Evolutionary conservation across 23 tunicate species (phyloP).

Genomic region (Trididemnum nubilum): DNA sequence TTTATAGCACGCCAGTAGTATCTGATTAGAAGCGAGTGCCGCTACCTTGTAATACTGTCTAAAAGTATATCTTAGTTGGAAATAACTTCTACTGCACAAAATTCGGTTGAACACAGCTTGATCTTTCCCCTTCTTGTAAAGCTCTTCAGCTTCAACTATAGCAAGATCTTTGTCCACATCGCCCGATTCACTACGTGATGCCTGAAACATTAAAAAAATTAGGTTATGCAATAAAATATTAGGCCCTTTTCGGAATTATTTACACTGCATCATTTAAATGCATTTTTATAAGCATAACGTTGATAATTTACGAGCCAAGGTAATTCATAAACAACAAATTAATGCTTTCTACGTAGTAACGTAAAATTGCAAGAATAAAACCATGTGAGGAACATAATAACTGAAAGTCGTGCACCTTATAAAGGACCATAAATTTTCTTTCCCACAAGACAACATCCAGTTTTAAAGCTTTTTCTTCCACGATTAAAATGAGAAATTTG

Average conservation of each 20-base stretch:
- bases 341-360: too few species aligned
- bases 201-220: too few species aligned
- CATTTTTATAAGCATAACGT: too few species aligned
- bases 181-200: slow-evolving; percentile 46
- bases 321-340: too few species aligned
- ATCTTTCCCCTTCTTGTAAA: slow-evolving; percentile 91
- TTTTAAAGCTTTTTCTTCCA: background rate
- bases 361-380: too few species aligned
- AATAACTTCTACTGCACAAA: slow-evolving; percentile 61
- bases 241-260: too few species aligned
- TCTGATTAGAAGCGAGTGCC: too few species aligned
- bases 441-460: background rate
- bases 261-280: too few species aligned
- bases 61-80: slow-evolving; percentile 83
- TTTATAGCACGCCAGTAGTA: too few species aligned
- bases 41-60: slow-evolving; percentile 70
- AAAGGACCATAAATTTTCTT: background rate
- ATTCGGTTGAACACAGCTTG: slow-evolving; percentile 75
- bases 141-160: slow-evolving; percentile 60
- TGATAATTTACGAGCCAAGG: background rate
- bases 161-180: slow-evolving; percentile 63
- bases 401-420: too few species aligned
- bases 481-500: background rate
- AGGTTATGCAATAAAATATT: too few species aligned
- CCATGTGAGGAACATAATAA: too few species aligned